A percentile compares a stretch with the other conserved stretches of the same genome.
Evolutionary conservation across 2,888 invertebrate species (phyloP).

Genomic region (Zonitis immaculata): DNA sequence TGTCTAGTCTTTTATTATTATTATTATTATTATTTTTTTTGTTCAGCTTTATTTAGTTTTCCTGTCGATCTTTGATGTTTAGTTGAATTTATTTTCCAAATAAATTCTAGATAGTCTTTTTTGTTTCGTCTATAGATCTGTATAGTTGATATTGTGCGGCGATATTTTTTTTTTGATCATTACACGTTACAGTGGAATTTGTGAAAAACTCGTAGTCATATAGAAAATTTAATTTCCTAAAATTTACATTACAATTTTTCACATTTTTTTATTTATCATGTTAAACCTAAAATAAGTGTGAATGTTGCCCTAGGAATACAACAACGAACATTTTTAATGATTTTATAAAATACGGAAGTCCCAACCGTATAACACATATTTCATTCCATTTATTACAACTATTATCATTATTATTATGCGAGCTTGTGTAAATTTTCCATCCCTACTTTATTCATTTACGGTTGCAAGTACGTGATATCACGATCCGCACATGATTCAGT

Average conservation of each 20-base stretch:
- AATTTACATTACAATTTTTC: slow-evolving; percentile 1
- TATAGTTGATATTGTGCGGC: not conserved
- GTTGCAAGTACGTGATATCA: no score
- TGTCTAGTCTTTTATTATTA: not conserved
- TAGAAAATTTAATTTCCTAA: slow-evolving; percentile 16
- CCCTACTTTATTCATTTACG: no score
- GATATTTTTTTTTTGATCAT: no score
- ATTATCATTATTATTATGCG: no score
- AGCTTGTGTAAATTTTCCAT: no score
- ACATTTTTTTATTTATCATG: slow-evolving; percentile 4
- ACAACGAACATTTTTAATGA: slow-evolving; percentile 12
- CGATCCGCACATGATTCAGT: no score
- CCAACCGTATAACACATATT: no score
- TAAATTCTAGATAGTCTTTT: not conserved
- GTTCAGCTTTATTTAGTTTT: not conserved
- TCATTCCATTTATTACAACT: no score
- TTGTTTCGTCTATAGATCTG: not conserved
- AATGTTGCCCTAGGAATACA: slow-evolving; percentile 9
- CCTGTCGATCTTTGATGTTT: not conserved
- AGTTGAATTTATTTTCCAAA: not conserved
- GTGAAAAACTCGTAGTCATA: not conserved
- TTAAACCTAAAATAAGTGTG: slow-evolving; percentile 2
- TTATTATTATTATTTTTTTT: no score
- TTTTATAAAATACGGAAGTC: not conserved
- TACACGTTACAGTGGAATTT: no score